Evolutionary conservation across 2,797 vertebrate species (phyloP).

Genomic region (Poeciliopsis gracilis): DNA sequence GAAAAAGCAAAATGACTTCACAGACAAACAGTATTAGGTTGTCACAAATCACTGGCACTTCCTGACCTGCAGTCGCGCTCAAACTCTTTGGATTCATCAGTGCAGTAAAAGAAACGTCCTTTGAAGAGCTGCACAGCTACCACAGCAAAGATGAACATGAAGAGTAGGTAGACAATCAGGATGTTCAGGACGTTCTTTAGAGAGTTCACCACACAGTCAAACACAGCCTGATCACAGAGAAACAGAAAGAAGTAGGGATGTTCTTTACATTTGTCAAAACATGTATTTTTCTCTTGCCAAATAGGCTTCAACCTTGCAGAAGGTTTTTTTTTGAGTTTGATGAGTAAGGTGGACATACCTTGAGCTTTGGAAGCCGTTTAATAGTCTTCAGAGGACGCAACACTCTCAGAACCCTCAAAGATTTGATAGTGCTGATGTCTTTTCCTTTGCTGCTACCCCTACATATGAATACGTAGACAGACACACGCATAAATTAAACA

Average conservation of each 20-base stretch:
- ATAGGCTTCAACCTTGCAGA: neutral
- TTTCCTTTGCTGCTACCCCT: conserved; percentile 95
- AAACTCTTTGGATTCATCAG: conserved; percentile 94
- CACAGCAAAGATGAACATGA: conserved; percentile 99
- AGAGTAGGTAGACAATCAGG: conserved; percentile 96
- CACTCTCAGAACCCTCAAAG: conserved; percentile 93
- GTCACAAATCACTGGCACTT: neutral
- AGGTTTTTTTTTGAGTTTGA: neutral
- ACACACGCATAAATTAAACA: conserved; percentile 26
- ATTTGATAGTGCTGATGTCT: conserved; percentile 97
- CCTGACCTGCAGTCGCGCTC: conserved; percentile 85
- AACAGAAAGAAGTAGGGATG: conserved; percentile 35
- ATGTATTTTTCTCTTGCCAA: neutral
- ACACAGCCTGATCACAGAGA: conserved; percentile 84
- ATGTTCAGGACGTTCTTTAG: conserved; percentile 97
- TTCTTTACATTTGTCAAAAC: conserved; percentile 2
- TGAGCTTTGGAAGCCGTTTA: conserved; percentile 94
- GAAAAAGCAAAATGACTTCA: neutral
- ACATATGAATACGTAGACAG: conserved; percentile 22
- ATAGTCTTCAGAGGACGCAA: conserved; percentile 95
- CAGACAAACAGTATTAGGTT: neutral
- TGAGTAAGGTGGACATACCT: conserved; percentile 76
- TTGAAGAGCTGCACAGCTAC: conserved; percentile 97
- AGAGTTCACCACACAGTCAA: conserved; percentile 97
- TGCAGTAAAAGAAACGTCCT: conserved; percentile 95